phyloP scores from a whole-genome alignment of 2,888 invertebrate species.

The Andricus quercusramuli region DNA sequence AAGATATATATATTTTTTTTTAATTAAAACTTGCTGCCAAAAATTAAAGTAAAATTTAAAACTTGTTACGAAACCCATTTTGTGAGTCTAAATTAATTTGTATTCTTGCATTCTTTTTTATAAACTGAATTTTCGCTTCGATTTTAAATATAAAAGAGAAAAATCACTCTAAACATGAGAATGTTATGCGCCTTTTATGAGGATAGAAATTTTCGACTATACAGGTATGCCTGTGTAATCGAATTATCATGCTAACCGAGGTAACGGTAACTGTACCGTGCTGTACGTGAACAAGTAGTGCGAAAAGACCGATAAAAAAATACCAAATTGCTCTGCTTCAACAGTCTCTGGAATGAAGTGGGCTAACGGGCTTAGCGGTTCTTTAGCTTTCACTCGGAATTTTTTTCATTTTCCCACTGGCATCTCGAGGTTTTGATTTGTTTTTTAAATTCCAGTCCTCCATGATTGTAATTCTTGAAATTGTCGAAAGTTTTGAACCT shows the following conservation, averaged over 20 bases:
- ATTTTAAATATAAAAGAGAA: slow-evolving; percentile 1
- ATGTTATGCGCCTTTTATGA: slow-evolving; percentile 16
- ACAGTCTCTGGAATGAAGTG: slow-evolving; percentile 1
- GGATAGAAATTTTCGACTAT: slow-evolving; percentile 7
- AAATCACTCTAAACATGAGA: background rate
- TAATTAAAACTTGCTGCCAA: background rate
- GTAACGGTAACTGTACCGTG: slow-evolving; percentile 29
- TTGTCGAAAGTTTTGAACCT: no score
- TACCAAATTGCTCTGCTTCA: slow-evolving; percentile 4
- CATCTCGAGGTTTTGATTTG: background rate
- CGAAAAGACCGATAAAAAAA: slow-evolving; percentile 23
- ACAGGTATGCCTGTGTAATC: slow-evolving; percentile 6
- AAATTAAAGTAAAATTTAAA: background rate
- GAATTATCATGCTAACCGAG: slow-evolving; percentile 28
- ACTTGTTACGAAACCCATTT: background rate
- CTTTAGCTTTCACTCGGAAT: background rate
- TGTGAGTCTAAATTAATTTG: background rate
- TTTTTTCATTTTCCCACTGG: background rate
- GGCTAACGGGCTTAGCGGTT: slow-evolving; percentile 4
- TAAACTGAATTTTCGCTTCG: background rate
- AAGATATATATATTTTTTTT: background rate
- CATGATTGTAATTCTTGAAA: no score
- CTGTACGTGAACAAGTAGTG: slow-evolving; percentile 22
- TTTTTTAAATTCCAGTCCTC: background rate
- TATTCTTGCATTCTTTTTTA: background rate